phyloP scores from a whole-genome alignment of 1,140 invertebrate genomes.

The Plodia interpunctella region DNA sequence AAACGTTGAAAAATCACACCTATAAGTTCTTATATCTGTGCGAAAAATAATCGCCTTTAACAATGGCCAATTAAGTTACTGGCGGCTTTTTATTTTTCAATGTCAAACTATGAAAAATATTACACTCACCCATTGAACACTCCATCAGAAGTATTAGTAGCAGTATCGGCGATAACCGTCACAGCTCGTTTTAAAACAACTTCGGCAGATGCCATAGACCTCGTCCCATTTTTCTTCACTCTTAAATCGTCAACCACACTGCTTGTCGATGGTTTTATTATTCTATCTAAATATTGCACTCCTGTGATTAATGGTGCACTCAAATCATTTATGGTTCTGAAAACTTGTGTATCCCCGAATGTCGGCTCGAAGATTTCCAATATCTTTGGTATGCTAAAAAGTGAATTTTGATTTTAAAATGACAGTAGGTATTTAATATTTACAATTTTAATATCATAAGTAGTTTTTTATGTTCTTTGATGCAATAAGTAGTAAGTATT shows the following conservation, averaged over 20 bases:
- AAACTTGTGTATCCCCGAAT: constrained; percentile 59
- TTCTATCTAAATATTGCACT: constrained; percentile 47
- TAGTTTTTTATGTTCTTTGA: no score
- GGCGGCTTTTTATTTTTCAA: no score
- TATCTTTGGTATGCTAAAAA: constrained; percentile 56
- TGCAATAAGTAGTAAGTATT: no score
- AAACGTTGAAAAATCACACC: no score
- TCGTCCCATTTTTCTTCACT: background rate
- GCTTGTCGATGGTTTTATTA: constrained; percentile 22
- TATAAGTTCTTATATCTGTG: no score
- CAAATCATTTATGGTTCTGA: constrained; percentile 42
- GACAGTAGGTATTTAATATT: background rate
- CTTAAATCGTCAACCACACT: background rate
- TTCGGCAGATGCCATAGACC: background rate
- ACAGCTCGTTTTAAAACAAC: constrained; percentile 30
- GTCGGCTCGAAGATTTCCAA: constrained; percentile 56
- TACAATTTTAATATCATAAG: background rate
- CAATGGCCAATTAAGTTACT: background rate
- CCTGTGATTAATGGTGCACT: constrained; percentile 36
- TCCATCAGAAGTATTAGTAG: constrained; percentile 29
- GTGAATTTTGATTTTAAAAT: constrained; percentile 9
- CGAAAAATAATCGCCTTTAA: no score
- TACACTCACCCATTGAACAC: constrained; percentile 52
- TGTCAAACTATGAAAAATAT: background rate
- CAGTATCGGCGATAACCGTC: constrained; percentile 32